Evolutionary conservation across 2,113 vertebrate genomes (phyloP).

Genomic region (Microcebus lehilahytsara): DNA sequence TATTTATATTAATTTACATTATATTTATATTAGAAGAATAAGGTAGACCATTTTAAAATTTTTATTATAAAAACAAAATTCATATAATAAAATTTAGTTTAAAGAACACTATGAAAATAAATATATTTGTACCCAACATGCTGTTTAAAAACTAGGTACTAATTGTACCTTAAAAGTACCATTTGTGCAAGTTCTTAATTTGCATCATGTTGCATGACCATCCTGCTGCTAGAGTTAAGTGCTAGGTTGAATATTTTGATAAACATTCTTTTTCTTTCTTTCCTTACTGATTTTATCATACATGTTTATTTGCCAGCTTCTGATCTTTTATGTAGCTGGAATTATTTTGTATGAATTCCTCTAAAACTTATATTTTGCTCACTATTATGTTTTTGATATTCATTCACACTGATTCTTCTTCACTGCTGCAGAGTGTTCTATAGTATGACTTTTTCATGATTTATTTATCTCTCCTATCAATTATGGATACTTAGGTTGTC

Average conservation of each 20-base stretch:
- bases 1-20: background rate
- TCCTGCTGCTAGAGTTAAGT: background rate
- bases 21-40: background rate
- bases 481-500: background rate
- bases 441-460: background rate
- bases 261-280: background rate
- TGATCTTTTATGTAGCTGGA: background rate
- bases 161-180: background rate
- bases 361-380: background rate
- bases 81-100: background rate
- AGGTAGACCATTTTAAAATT: background rate
- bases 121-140: background rate
- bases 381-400: background rate
- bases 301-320: background rate
- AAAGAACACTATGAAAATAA: constrained; percentile 13
- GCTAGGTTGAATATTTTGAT: background rate
- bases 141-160: background rate
- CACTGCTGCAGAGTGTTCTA: background rate
- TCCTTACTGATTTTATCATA: background rate
- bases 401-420: background rate
- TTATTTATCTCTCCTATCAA: background rate
- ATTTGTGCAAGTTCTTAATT: background rate
- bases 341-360: background rate
- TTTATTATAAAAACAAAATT: background rate
- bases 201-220: background rate